These are phyloP conservation scores for Neodon shergylaensis DNA, from an alignment of 2,113 vertebrate genomes.

Conservation along the genomic window DNA sequence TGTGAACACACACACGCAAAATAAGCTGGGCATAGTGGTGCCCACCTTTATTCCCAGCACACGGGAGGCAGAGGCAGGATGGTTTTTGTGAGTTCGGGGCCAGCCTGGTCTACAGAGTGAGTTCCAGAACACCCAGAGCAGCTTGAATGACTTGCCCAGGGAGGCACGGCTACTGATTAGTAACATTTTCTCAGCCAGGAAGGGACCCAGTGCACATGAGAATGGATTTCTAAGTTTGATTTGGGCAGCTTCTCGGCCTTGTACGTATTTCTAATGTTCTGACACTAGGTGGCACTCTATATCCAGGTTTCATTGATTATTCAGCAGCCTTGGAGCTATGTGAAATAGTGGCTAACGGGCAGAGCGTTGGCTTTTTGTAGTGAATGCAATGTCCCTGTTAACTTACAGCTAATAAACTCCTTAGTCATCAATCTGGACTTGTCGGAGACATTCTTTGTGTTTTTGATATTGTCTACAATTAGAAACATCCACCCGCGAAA, in stretches of 20 bases:
- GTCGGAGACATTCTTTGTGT: background rate
- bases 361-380: too few relatives aligned
- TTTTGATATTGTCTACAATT: background rate
- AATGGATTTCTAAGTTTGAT: background rate
- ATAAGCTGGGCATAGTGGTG: background rate
- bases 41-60: too few relatives aligned
- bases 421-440: background rate
- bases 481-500: background rate
- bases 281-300: background rate
- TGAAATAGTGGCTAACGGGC: background rate
- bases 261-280: background rate
- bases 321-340: background rate
- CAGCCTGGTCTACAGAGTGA: background rate
- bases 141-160: background rate
- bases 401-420: background rate
- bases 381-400: too few relatives aligned
- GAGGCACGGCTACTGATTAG: background rate
- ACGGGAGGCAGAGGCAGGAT: background rate
- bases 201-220: background rate
- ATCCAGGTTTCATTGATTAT: background rate
- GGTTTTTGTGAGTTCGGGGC: background rate
- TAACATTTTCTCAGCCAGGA: background rate
- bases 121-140: background rate
- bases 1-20: background rate
- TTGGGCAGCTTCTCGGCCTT: background rate